Percentiles rank a stretch among this genome's conserved stretches.
Evolutionary conservation across 2,113 vertebrate genomes (phyloP).

Genomic region (Lycocorax pyrrhopterus): DNA sequence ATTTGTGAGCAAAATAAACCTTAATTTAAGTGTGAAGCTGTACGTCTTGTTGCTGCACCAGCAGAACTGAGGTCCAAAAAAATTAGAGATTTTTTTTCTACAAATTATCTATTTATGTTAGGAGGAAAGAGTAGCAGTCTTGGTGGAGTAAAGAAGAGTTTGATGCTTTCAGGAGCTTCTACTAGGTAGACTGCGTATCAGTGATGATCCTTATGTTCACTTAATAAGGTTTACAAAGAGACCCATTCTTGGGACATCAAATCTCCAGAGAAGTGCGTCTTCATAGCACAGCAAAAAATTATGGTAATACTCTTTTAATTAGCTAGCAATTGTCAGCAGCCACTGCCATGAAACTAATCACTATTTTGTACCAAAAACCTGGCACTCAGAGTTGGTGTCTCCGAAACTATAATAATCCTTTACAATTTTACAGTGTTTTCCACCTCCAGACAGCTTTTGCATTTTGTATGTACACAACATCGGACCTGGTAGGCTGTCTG

Average conservation of each 20-base stretch:
- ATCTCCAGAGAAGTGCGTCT: background rate
- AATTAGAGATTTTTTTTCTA: background rate
- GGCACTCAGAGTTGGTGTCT: background rate
- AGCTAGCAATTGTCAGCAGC: background rate
- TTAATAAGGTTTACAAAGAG: background rate
- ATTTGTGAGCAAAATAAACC: background rate
- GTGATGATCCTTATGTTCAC: background rate
- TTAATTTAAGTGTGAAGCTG: background rate
- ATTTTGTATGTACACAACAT: background rate
- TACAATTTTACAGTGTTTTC: background rate
- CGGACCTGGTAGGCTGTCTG: background rate
- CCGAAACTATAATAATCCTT: background rate
- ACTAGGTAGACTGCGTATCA: background rate
- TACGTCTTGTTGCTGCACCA: background rate
- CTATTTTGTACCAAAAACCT: background rate
- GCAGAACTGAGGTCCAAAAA: background rate
- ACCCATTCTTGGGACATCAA: background rate
- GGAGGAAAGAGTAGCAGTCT: background rate
- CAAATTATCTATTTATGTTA: background rate
- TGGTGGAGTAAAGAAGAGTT: background rate
- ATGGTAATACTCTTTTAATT: background rate
- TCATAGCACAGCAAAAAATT: background rate
- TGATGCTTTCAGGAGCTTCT: background rate
- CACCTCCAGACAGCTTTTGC: background rate
- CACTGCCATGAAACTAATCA: background rate